These are phyloP conservation scores for Caenorhabditis panamensis DNA, from an alignment of 2,888 invertebrate species.

Conservation along the genomic window DNA sequence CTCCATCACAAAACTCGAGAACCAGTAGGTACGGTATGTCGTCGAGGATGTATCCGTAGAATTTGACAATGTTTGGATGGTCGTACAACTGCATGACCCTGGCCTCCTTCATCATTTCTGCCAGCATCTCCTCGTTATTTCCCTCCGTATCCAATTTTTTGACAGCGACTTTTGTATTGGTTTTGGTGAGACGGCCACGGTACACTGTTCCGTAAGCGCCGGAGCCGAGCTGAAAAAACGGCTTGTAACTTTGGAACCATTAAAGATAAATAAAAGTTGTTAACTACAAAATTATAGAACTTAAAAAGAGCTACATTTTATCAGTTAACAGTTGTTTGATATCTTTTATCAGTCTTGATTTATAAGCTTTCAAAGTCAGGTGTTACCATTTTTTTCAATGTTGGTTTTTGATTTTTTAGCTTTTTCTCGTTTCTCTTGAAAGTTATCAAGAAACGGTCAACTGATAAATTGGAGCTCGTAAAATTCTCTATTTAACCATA, in stretches of 20 bases:
- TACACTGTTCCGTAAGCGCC: constrained; percentile 77
- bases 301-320: no score
- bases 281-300: no score
- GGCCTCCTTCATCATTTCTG: constrained; percentile 79
- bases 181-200: constrained; percentile 67
- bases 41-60: constrained; percentile 76
- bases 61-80: constrained; percentile 76
- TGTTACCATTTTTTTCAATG: no score
- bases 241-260: neutral
- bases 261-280: no score
- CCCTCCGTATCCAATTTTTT: constrained; percentile 65
- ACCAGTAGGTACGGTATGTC: constrained; percentile 74
- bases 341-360: neutral
- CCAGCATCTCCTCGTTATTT: constrained; percentile 63
- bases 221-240: constrained; percentile 64
- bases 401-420: no score
- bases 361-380: no score
- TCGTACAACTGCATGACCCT: constrained; percentile 77
- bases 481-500: no score
- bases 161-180: constrained; percentile 58
- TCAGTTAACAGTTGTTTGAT: no score
- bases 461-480: no score
- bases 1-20: constrained; percentile 75
- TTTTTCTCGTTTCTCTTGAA: no score
- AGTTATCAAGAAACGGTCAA: no score